These are phyloP conservation scores for Mimumesa dahlbomi DNA, from an alignment of 2,888 invertebrate genomes.

Conservation along the genomic window DNA sequence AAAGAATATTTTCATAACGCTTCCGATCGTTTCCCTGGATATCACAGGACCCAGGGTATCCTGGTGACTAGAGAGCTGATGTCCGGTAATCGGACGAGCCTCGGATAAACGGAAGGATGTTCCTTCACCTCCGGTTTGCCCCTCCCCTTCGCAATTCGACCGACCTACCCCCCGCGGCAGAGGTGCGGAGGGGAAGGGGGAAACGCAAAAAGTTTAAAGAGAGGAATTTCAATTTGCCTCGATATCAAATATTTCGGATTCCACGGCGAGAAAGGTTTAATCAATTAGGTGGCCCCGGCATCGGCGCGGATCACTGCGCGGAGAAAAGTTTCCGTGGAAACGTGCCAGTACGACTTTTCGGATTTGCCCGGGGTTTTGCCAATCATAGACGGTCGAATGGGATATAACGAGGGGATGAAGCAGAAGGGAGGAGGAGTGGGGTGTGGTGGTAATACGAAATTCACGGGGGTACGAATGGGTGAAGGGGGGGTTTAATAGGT, in stretches of 20 bases:
- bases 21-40: too few species aligned
- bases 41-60: too few species aligned
- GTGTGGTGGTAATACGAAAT: neutral
- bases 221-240: slow-evolving; percentile 62
- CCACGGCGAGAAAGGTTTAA: slow-evolving; percentile 50
- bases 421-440: neutral
- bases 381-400: slow-evolving; percentile 35
- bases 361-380: slow-evolving; percentile 20
- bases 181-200: slow-evolving; percentile 9
- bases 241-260: slow-evolving; percentile 64
- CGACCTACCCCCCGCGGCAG: too few species aligned
- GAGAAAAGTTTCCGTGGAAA: slow-evolving; percentile 52
- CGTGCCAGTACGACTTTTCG: slow-evolving; percentile 40
- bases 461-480: too few species aligned
- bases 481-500: slow-evolving; percentile 14
- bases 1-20: slow-evolving; percentile 36
- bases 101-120: too few species aligned
- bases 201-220: slow-evolving; percentile 52
- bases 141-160: too few species aligned
- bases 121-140: too few species aligned
- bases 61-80: slow-evolving; percentile 15
- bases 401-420: slow-evolving; percentile 1
- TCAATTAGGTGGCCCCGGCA: slow-evolving; percentile 52
- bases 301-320: slow-evolving; percentile 29
- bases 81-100: slow-evolving; percentile 25